Conservation (phyloP, 2,888 invertebrate species). For the Venusia cambrica region DNA sequence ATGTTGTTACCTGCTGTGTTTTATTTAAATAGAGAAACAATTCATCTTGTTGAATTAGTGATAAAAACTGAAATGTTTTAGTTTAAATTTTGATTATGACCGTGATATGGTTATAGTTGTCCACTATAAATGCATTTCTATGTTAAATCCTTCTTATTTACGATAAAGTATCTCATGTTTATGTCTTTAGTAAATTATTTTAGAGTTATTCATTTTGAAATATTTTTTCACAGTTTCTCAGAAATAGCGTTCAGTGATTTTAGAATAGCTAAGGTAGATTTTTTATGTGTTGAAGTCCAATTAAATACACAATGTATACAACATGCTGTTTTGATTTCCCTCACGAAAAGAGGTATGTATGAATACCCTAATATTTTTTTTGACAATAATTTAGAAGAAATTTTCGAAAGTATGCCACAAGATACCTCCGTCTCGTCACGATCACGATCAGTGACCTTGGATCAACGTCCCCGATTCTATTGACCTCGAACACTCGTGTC, state of each 20-base stretch:
- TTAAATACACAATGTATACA: too few relatives aligned
- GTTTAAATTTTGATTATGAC: too few relatives aligned
- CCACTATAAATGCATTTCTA: conserved; percentile 8
- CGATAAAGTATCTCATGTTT: neutral
- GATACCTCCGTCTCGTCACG: neutral
- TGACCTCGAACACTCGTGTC: conserved; percentile 65
- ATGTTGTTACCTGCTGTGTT: too few relatives aligned
- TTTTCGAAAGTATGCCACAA: too few relatives aligned
- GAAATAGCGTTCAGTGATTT: conserved; percentile 16
- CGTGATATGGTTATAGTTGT: too few relatives aligned
- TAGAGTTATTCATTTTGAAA: conserved; percentile 16
- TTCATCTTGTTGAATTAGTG: conserved; percentile 8
- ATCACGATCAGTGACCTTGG: conserved; percentile 45
- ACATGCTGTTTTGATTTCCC: too few relatives aligned
- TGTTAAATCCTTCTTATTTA: too few relatives aligned
- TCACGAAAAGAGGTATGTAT: too few relatives aligned
- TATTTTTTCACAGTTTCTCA: conserved; percentile 1
- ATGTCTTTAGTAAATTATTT: conserved; percentile 38
- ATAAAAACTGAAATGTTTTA: neutral
- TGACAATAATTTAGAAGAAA: too few relatives aligned
- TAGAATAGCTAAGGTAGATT: conserved; percentile 18
- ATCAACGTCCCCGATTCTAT: conserved; percentile 53
- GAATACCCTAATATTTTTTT: too few relatives aligned
- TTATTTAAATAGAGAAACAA: too few relatives aligned
- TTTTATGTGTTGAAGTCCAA: too few relatives aligned